Percentiles rank a stretch among this genome's conserved stretches.
phyloP scores from a whole-genome alignment of 2,888 invertebrate genomes.

The Agriotes lineatus region DNA sequence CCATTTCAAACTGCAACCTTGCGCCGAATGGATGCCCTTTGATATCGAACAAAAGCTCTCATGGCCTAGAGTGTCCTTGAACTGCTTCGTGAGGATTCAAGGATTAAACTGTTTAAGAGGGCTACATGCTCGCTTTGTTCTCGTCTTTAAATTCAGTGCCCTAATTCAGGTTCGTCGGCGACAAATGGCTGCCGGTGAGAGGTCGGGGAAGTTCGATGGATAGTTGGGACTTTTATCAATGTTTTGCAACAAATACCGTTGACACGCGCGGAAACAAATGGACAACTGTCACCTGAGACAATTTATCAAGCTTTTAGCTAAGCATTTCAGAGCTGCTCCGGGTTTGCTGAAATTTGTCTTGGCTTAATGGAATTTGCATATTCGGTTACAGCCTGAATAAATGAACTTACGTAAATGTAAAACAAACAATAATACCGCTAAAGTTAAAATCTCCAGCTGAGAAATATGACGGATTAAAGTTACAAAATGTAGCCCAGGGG shows the following conservation, averaged over 20 bases:
- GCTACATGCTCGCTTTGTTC: slow-evolving; percentile 10
- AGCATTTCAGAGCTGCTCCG: background rate
- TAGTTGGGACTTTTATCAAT: slow-evolving; percentile 11
- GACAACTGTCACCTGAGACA: background rate
- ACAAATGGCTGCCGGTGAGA: background rate
- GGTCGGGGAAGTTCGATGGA: background rate
- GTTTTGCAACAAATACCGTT: slow-evolving; percentile 4
- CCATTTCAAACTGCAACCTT: slow-evolving; percentile 12
- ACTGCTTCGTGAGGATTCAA: slow-evolving; percentile 1
- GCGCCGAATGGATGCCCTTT: slow-evolving; percentile 4
- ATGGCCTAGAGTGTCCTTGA: slow-evolving; percentile 10
- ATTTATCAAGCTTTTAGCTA: slow-evolving; percentile 14
- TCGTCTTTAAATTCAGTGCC: slow-evolving; percentile 2
- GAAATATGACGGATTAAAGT: too few species aligned
- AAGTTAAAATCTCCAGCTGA: too few species aligned
- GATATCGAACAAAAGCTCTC: slow-evolving; percentile 15
- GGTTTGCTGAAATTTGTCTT: background rate
- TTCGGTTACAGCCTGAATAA: background rate
- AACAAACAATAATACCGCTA: too few species aligned
- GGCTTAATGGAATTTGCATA: slow-evolving; percentile 4
- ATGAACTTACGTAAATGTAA: too few species aligned
- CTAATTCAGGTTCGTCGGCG: background rate
- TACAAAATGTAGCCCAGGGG: too few species aligned
- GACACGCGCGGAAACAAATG: slow-evolving; percentile 7
- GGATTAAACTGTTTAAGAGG: slow-evolving; percentile 14